Evolutionary conservation across 2,113 vertebrate genomes (phyloP).

Genomic region (Melanerpes aurifrons): DNA sequence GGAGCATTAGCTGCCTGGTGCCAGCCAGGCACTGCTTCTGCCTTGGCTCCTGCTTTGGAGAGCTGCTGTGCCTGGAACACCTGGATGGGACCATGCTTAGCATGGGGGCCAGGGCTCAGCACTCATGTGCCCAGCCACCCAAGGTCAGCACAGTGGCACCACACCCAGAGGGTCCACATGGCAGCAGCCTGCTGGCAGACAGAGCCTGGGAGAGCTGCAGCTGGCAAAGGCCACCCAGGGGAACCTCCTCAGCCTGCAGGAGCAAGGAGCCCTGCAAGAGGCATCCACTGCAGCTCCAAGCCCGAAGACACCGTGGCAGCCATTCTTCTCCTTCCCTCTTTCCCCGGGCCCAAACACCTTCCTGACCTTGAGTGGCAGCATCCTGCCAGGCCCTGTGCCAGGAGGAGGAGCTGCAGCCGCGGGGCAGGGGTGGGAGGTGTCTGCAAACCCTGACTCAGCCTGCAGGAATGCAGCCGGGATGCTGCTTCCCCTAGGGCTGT

Average conservation of each 20-base stretch:
- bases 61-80: background rate
- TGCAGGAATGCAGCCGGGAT: background rate
- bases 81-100: background rate
- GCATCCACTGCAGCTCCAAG: background rate
- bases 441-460: constrained; percentile 1
- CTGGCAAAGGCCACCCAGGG: background rate
- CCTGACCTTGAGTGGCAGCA: background rate
- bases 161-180: background rate
- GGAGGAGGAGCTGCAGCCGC: background rate
- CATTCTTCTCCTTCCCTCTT: background rate
- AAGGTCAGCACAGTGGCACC: background rate
- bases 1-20: background rate
- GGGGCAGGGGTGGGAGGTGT: background rate
- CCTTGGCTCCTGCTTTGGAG: background rate
- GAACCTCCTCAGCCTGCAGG: background rate
- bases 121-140: background rate
- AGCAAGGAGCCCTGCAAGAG: background rate
- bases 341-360: background rate
- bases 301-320: background rate
- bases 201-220: background rate
- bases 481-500: too few species aligned
- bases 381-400: background rate
- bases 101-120: background rate
- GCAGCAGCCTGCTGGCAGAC: background rate
- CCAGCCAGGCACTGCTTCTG: background rate